These are phyloP conservation scores for Prochilodus magdalenae DNA, from an alignment of 2,113 vertebrate genomes.

Conservation along the genomic window DNA sequence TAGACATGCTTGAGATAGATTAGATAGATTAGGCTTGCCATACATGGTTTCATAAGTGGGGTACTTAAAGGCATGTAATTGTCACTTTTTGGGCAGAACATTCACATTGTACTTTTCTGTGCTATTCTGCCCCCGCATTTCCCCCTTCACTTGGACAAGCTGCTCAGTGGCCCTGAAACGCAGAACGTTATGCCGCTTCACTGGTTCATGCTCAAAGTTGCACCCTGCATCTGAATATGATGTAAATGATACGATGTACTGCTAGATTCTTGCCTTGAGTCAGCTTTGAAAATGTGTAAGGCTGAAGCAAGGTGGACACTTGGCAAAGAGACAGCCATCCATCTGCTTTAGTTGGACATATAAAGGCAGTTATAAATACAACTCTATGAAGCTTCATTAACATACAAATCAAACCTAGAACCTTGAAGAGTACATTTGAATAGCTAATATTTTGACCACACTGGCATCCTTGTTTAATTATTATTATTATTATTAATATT, in stretches of 20 bases:
- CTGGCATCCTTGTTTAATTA: too few species aligned
- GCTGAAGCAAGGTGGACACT: conserved; percentile 13
- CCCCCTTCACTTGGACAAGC: conserved; percentile 69
- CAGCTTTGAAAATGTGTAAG: conserved; percentile 13
- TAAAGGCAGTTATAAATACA: background rate
- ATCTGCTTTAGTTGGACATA: background rate
- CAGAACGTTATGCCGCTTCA: conserved; percentile 71
- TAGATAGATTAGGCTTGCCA: conserved; percentile 61
- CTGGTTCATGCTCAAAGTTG: conserved; percentile 67
- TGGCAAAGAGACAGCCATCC: background rate
- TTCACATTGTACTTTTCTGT: conserved; percentile 45
- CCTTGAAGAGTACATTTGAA: background rate
- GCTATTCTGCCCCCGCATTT: conserved; percentile 42
- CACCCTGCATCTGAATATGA: conserved; percentile 69
- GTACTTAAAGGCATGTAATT: conserved; percentile 62
- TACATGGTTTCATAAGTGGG: conserved; percentile 58
- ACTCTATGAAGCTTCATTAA: background rate
- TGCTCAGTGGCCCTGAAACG: conserved; percentile 78
- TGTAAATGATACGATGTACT: conserved; percentile 79
- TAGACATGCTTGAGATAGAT: too few species aligned
- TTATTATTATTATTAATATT: too few species aligned
- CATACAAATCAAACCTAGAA: background rate
- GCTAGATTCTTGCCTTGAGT: conserved; percentile 59
- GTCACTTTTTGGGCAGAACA: conserved; percentile 61
- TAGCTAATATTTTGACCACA: background rate